Base-by-base conservation (phyloP, 2,888 invertebrate species). In the Pterobdella sp. region DNA sequence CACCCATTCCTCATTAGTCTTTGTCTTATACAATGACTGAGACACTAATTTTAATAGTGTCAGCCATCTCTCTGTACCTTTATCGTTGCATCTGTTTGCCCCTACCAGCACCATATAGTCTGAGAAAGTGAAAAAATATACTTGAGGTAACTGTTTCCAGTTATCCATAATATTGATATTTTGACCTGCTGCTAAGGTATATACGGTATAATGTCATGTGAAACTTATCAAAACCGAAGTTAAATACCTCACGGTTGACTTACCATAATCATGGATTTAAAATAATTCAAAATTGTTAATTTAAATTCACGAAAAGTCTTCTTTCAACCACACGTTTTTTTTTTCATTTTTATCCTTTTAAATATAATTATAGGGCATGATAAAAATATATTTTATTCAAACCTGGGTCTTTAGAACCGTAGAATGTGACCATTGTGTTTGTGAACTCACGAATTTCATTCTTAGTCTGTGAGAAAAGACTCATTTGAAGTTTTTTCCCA, bases 371-470 rank as follows among this genome's bases (percentile, higher is more conserved):
- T n/a, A n/a, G n/a, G n/a, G n/a, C n/a, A n/a, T n/a, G n/a, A n/a
- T n/a, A n/a, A n/a, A n/a, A n/a, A n/a, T n/a, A n/a, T n/a, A n/a
- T n/a, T n/a, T n/a, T n/a, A n/a, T n/a, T n/a, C n/a, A n/a, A n/a
- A 56, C 60, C 60, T 4, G 60, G 60, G n/a, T 56, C 60, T 56
- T 26, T 56, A 26, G 60, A 56, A 26, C 60, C 60, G 60, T 56
- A 56, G n/a, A 56, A 56, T 26, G 60, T 56, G 60, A 3, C 3
- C 60, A 56, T 26, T 3, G n/a, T 3, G 60, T 56, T 56, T 22
- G 14, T 56, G 60, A 56, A 56, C 4, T n/a, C 26, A 26, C 7
- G 10, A 26, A n/a, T 3, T 22, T 22, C 3, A 3, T 4, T n/a
- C 10, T 22, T 56, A 3, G 60, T 22, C 26, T 56, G 60, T 3